A percentile compares a stretch with the other conserved stretches of the same genome.
Evolutionary conservation across 2,113 vertebrate species (phyloP).

Genomic region (Phyllostomus hastatus): DNA sequence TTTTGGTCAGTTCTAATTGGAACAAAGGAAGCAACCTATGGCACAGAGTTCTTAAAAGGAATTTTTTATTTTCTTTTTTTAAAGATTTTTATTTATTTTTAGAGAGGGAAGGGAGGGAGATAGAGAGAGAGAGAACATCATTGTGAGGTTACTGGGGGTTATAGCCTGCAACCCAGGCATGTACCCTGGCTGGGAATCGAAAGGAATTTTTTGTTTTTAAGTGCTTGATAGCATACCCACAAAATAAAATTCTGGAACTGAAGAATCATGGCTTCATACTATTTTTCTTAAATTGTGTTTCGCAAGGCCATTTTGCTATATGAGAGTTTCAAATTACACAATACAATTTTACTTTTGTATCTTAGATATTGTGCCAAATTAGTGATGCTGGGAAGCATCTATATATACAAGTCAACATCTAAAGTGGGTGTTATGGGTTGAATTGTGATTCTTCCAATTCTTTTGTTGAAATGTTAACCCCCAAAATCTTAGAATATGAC

Average conservation of each 20-base stretch:
- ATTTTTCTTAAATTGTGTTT: constrained; percentile 25
- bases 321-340: background rate
- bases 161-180: too few relatives aligned
- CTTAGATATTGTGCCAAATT: background rate
- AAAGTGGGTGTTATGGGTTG: background rate
- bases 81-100: too few relatives aligned
- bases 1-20: background rate
- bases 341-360: background rate
- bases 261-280: background rate
- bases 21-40: background rate
- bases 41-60: background rate
- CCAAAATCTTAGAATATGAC: background rate
- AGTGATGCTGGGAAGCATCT: background rate
- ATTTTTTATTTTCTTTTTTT: background rate
- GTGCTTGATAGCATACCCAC: background rate
- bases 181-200: too few relatives aligned
- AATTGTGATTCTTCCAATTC: background rate
- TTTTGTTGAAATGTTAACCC: background rate
- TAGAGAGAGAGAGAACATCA: too few relatives aligned
- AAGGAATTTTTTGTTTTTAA: background rate
- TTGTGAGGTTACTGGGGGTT: too few relatives aligned
- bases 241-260: background rate
- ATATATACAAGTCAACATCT: background rate
- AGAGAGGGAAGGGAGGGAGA: too few relatives aligned
- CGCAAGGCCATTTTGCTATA: background rate